Base-by-base conservation (phyloP, 2,888 invertebrate genomes). In the Morpho deidamia region DNA sequence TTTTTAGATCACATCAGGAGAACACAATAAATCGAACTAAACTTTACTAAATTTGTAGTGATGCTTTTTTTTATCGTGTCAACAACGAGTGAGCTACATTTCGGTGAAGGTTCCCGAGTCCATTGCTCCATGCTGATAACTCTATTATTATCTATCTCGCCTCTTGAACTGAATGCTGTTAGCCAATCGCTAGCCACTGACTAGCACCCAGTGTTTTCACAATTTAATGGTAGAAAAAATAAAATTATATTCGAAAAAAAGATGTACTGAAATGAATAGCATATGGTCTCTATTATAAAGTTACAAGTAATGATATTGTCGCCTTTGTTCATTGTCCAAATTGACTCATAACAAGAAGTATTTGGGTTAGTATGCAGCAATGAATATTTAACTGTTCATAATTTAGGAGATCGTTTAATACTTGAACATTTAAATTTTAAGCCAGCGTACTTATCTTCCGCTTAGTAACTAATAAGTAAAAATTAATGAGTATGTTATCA, bases 71-170 rank as follows among this genome's bases (percentile, higher is more conserved):
- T 23, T 23, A 23, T 23, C 23, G 23, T 23, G 23, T 23, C 23
- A 23, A 23, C 23, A 23, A 23, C 23, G 2, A 23, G 23, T 23
- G 23, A 23, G 23, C 23, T 23, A 23, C 23, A 63, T 66, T 70
- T 70, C 60, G 63, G 66, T 67, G 60, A 62, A 58, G 63, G 63
- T 56, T 65, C 57, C 61, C 53, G 70, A 77, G 85, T 83, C 66
- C 82, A 72, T 80, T 83, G 82, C 81, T 81, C 83, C 71, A 68
- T 58, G 65, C 72, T 84, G 85, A 86, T 86, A 85, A 85, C 70
- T 81, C 81, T 85, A 83, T 79, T 78, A 80, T 78, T 84, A 83
- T 73, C 72, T 74, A 71, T 75, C 71, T 73, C 64, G 70, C 71
- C 73, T 76, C 75, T 76, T 77, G 71, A 72, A 74, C 71, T 69